These are phyloP conservation scores for Pseudococcus longispinus DNA, from an alignment of 2,888 invertebrate species.

Conservation along the genomic window DNA sequence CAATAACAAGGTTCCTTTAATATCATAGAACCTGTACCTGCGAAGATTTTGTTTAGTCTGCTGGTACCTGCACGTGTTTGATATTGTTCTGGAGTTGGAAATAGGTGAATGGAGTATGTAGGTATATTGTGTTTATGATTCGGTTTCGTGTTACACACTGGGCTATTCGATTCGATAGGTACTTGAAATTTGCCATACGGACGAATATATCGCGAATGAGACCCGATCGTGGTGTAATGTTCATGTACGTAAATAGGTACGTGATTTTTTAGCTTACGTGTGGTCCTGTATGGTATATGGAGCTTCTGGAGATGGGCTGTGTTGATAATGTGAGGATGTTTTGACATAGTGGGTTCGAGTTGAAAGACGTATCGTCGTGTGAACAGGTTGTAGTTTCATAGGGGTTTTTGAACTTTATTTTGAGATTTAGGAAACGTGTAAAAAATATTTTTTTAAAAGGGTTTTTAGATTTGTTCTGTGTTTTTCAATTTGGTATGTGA, in stretches of 20 bases:
- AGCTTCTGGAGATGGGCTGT: background rate
- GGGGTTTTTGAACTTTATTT: background rate
- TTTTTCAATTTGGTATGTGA: too few relatives aligned
- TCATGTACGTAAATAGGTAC: background rate
- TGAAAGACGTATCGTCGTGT: background rate
- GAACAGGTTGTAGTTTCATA: background rate
- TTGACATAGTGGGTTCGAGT: background rate
- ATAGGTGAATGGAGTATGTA: slow-evolving; percentile 49
- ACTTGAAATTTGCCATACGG: background rate
- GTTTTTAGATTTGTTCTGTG: too few relatives aligned
- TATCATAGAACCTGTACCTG: slow-evolving; percentile 49
- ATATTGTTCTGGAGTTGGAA: slow-evolving; percentile 41
- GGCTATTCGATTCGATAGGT: slow-evolving; percentile 14
- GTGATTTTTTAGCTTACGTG: background rate
- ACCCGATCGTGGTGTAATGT: background rate
- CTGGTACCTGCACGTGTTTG: slow-evolving; percentile 57
- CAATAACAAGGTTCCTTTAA: background rate
- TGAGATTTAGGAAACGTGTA: too few relatives aligned
- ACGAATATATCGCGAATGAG: slow-evolving; percentile 19
- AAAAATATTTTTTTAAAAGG: too few relatives aligned
- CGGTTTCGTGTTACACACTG: slow-evolving; percentile 27
- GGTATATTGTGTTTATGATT: slow-evolving; percentile 48
- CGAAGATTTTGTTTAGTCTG: slow-evolving; percentile 52
- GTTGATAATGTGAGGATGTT: background rate
- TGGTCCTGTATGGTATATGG: background rate